Evolutionary conservation across 37 sponge, comb jelly and placozoan species (phyloP).

Genomic region (Spongilla lacustris): DNA sequence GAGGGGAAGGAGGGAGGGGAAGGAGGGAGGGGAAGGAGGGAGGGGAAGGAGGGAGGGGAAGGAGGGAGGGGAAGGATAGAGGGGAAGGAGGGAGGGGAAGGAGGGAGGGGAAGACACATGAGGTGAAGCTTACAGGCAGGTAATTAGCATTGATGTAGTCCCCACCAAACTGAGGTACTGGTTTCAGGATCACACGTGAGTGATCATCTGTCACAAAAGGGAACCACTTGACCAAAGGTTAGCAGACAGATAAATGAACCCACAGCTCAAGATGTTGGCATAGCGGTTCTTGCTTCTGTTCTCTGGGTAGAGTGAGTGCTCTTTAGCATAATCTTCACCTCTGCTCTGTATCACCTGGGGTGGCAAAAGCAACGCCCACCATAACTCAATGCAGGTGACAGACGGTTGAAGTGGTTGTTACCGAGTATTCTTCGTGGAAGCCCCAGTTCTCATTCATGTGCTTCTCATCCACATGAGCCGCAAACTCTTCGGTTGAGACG

Average conservation of each 20-base stretch:
- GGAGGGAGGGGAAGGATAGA: too few relatives aligned
- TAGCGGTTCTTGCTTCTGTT: constrained; percentile 82
- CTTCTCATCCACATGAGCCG: constrained; percentile 39
- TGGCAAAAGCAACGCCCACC: background rate
- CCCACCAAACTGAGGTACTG: constrained; percentile 33
- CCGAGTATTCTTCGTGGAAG: constrained; percentile 71
- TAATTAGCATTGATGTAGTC: constrained; percentile 88
- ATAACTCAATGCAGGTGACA: background rate
- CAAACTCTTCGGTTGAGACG: constrained; percentile 37
- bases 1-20: too few relatives aligned
- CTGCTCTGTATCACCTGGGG: background rate
- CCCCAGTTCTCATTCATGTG: constrained; percentile 67
- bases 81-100: too few relatives aligned
- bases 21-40: too few relatives aligned
- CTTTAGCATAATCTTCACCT: background rate
- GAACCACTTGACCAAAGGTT: background rate
- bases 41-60: too few relatives aligned
- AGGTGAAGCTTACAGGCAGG: constrained; percentile 54
- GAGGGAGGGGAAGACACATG: too few relatives aligned
- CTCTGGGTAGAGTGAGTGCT: constrained; percentile 41
- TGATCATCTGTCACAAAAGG: constrained; percentile 51
- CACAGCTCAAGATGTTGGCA: constrained; percentile 81
- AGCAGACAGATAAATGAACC: constrained; percentile 12
- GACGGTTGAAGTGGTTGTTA: background rate
- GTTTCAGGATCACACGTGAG: constrained; percentile 52